Base-by-base conservation (phyloP, 2,113 vertebrate species). In the Leuciscus idus region DNA sequence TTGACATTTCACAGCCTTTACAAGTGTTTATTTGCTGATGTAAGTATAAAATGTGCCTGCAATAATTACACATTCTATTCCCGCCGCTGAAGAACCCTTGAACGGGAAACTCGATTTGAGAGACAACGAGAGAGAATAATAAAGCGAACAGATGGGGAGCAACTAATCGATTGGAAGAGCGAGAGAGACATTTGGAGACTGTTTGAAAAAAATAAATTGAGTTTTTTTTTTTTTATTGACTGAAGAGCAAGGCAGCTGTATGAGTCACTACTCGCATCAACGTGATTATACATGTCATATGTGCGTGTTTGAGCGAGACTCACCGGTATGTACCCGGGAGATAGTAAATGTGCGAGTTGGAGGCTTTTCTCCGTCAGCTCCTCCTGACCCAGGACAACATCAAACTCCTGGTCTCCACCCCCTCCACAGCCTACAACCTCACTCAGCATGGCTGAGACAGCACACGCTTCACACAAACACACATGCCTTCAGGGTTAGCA, bases 321-420 rank as follows among this genome's bases (percentile, higher is more conserved):
- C 85, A 97, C 96, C 91, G 95, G 95, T 66, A 95, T 84, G 30
- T 96, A 94, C 86, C 96, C 93, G 3, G 95, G 94, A 23, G 97
- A 96, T 87, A 99, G 93, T 89, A 99, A 94, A 89, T 91, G 94
- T 75, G 96, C 93, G 89, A 99, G 94, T 90, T 95, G 92, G 89
- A 97, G 92, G 89, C 92, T 92, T 92, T 95, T 96, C 82, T 77
- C 80, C 0, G 90, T 93, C 84, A 99, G 93, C 90, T 98, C 95
- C 0, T 93, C 93, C 89, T 96, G 95, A 89, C 94, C 93, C 83
- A 99, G 90, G 62, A 93, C 91, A 15, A 97, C 90, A 39, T 93
- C 85, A 21, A 95, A 87, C 79, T 95, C 91, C 36, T 91, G 30
- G 73, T 92, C 90, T 21, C 81, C 91, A 86, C 92, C 90, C 81